These are phyloP conservation scores for Heteromormyrus szaboi DNA, from an alignment of 2,797 vertebrate genomes.

Conservation along the genomic window DNA sequence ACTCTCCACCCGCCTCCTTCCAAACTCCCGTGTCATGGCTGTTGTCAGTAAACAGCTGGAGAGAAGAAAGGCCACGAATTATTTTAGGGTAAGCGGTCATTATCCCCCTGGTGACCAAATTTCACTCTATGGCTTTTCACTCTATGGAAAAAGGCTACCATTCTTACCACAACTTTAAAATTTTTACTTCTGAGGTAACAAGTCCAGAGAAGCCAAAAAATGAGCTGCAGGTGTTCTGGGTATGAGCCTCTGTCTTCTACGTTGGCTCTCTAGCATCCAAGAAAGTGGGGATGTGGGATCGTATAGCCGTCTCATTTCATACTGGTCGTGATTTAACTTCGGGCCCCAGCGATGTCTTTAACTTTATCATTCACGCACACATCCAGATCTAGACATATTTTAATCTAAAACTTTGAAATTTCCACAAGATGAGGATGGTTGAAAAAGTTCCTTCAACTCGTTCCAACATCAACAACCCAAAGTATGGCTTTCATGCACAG, in stretches of 20 bases:
- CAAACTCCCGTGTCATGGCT: neutral
- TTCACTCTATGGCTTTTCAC: neutral
- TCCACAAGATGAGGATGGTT: neutral
- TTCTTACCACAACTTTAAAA: neutral
- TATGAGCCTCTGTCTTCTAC: neutral
- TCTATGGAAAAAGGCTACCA: neutral
- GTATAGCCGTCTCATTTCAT: neutral
- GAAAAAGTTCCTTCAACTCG: neutral
- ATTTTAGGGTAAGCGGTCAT: neutral
- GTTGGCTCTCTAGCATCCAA: neutral
- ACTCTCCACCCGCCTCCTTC: neutral
- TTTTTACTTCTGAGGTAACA: neutral
- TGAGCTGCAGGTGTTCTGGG: neutral
- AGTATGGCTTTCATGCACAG: neutral
- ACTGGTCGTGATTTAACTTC: neutral
- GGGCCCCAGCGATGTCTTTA: neutral
- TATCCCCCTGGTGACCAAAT: neutral
- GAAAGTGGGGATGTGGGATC: neutral
- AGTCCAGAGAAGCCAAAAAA: neutral
- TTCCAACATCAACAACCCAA: conserved; percentile 1
- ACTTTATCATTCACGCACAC: neutral
- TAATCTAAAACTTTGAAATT: neutral
- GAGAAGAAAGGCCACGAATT: neutral
- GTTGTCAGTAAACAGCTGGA: conserved; percentile 4
- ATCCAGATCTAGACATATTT: neutral